A percentile compares a stretch with the other conserved stretches of the same genome.
phyloP scores from a whole-genome alignment of 2,113 vertebrate species.

The Mesocricetus auratus region DNA sequence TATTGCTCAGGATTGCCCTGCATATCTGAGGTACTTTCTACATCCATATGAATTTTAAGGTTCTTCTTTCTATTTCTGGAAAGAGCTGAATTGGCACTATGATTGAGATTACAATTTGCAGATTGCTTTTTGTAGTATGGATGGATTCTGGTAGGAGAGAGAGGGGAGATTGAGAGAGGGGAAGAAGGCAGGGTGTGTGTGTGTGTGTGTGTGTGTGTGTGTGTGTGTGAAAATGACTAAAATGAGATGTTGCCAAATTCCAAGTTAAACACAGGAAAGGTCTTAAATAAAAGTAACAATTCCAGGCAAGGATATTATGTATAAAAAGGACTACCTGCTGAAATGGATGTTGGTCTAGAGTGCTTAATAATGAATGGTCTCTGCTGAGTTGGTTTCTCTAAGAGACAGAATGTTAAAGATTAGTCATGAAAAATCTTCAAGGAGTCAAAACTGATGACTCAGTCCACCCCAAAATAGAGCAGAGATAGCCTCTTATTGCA shows the following conservation, averaged over 20 bases:
- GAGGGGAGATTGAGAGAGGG: not conserved
- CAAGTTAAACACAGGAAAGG: not conserved
- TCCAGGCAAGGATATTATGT: not conserved
- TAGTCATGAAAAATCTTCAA: not conserved
- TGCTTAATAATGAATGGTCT: rapidly evolving
- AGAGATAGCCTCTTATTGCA: rapidly evolving
- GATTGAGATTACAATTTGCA: not conserved
- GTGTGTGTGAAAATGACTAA: not conserved
- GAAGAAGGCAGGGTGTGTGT: too few species aligned
- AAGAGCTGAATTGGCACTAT: not conserved
- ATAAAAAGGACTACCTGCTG: not conserved
- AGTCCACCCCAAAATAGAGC: not conserved
- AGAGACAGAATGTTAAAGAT: not conserved
- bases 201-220: not conserved
- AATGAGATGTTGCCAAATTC: not conserved
- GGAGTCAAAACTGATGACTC: not conserved
- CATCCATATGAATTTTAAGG: not conserved
- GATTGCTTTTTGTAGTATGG: not conserved
- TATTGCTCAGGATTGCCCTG: not conserved
- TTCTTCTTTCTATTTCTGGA: not conserved
- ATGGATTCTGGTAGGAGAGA: not conserved
- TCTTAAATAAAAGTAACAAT: not conserved
- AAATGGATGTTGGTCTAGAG: not conserved
- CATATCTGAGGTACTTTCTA: not conserved
- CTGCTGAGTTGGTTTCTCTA: not conserved